Evolutionary conservation across 92 coral and sea anemone species (phyloP), one percentile per base, ranked within the genome.

Genomic region (Muricea muricata): DNA sequence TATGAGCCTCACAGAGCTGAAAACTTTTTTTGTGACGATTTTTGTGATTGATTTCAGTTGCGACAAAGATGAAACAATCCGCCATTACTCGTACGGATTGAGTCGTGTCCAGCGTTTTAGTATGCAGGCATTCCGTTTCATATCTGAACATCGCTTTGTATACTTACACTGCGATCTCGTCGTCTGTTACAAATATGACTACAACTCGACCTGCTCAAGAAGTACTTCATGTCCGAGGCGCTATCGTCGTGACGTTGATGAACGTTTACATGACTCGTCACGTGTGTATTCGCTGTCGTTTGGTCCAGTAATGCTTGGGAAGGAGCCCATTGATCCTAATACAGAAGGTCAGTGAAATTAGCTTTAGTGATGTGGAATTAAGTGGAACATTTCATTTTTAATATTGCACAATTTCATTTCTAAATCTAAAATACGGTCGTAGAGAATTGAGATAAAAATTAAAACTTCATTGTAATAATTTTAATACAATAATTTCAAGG

Each of bases 31-130:
- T 2, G 9, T 12, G 14, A 45, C 14, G 20, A 52, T 18, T 52
- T 20, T 17, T 52, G 9, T 63, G 12, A 28, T 70, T 34, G 7
- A 1, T 21, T 42, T 46, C 20, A 73, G 79, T 26, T 73, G 79
- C 26, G 57, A 42, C 57, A 73, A 73, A 39, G 79, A 73, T 50
- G 35, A 42, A 28, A 73, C 79, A 8, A 46, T 73, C 17, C 79
- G 37, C 58, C 58, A 73, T 26, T 73, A 39, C 15, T 15, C 56
- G 0, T 7, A 39, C 37, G 61, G 79, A 39, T 24, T 41, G 34
- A 12, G 29, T 7, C 31, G 34, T 6, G 35, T 73, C 20, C 79
- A 73, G 30, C 79, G 79, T 30, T 73, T 73, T 17, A 42, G 79
- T 50, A 73, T 73, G 18, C 55, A 73, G 33, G 79, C 79, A 23